phyloP scores from a whole-genome alignment of 2,113 vertebrate species.

The Eulacestoma nigropectus region DNA sequence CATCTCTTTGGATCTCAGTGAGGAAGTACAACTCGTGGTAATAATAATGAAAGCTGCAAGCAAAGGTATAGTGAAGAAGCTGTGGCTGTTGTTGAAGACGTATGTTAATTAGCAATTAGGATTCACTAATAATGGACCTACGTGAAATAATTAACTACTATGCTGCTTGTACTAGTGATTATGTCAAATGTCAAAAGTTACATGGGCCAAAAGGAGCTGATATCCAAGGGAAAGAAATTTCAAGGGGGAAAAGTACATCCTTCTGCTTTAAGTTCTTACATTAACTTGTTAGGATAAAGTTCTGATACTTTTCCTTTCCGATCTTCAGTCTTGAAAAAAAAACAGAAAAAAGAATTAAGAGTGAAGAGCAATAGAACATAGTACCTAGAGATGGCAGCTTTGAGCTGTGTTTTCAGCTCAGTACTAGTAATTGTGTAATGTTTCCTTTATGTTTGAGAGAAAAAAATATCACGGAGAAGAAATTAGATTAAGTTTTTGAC shows the following conservation, averaged over 20 bases:
- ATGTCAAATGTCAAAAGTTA: neutral
- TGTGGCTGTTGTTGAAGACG: neutral
- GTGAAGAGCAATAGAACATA: neutral
- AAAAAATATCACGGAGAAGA: constrained; percentile 29
- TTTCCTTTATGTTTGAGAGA: neutral
- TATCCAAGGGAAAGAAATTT: neutral
- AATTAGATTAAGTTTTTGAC: constrained; percentile 50
- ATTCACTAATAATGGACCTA: neutral
- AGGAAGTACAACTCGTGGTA: neutral
- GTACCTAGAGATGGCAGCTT: constrained; percentile 54
- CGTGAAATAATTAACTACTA: neutral
- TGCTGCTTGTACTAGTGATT: neutral
- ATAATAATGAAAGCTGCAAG: neutral
- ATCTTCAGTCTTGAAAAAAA: neutral
- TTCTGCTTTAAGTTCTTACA: neutral
- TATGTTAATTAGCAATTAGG: neutral
- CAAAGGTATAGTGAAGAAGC: neutral
- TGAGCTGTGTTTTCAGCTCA: constrained; percentile 26
- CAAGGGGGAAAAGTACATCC: neutral
- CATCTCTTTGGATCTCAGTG: neutral
- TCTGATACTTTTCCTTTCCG: neutral
- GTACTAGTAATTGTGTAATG: neutral
- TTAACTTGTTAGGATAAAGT: neutral
- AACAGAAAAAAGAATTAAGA: neutral
- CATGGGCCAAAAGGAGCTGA: neutral